A percentile compares a stretch with the other conserved stretches of the same genome.
These are phyloP conservation scores for Oostethus manadensis DNA, from an alignment of 2,113 vertebrate species.

Conservation along the genomic window DNA sequence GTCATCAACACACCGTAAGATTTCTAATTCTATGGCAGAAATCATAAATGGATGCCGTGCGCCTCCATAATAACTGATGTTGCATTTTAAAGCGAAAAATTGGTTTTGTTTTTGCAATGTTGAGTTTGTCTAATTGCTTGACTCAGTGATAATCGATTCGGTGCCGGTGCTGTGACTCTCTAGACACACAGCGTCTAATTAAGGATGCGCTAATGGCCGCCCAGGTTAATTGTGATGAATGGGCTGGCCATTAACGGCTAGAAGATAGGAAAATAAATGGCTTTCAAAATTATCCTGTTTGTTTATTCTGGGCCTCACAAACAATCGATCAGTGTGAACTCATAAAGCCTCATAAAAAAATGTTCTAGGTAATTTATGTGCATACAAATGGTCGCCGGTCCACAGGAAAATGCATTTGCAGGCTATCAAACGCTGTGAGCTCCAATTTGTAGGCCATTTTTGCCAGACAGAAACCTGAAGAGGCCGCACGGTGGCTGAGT, in stretches of 20 bases:
- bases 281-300: constrained; percentile 30
- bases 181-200: constrained; percentile 53
- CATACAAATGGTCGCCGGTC: background rate
- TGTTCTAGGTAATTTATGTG: constrained; percentile 22
- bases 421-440: background rate
- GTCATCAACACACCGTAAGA: no score
- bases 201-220: constrained; percentile 37
- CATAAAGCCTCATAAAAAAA: constrained; percentile 18
- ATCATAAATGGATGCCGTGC: background rate
- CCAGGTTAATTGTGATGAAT: constrained; percentile 64
- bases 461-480: background rate
- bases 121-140: constrained; percentile 21
- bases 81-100: constrained; percentile 1
- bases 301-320: constrained; percentile 16
- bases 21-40: background rate
- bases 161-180: constrained; percentile 44
- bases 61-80: background rate
- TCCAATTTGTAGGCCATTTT: background rate
- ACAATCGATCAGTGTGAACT: constrained; percentile 15
- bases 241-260: constrained; percentile 26
- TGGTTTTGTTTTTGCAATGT: constrained; percentile 1
- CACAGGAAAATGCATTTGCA: background rate
- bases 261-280: constrained; percentile 31
- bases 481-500: no score
- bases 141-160: constrained; percentile 32